Evolutionary conservation across 37 sponge, comb jelly and placozoan genomes (phyloP).

Genomic region (Ianthella basta): DNA sequence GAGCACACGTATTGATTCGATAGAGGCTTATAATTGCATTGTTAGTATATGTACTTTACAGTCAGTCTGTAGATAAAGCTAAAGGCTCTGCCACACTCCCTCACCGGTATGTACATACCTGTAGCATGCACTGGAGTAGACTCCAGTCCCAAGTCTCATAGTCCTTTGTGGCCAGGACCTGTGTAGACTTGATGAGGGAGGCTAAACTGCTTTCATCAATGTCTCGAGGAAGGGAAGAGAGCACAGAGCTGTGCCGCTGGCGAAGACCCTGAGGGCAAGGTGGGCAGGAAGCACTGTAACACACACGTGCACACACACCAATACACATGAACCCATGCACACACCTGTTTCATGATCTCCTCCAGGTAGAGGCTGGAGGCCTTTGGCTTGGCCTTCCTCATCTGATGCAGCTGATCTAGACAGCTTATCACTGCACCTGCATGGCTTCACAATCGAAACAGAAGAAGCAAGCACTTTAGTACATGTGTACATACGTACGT

Average conservation of each 20-base stretch:
- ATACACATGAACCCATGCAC: neutral
- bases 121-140: conserved; percentile 48
- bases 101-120: neutral
- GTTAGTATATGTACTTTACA: too few relatives aligned
- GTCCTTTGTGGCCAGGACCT: conserved; percentile 53
- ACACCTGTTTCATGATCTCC: conserved; percentile 65
- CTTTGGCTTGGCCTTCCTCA: conserved; percentile 66
- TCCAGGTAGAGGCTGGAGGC: conserved; percentile 71
- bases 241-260: neutral
- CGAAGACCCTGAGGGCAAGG: neutral
- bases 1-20: too few relatives aligned
- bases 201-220: conserved; percentile 54
- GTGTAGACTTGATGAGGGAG: conserved; percentile 48
- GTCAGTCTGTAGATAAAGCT: too few relatives aligned
- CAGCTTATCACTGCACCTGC: conserved; percentile 76
- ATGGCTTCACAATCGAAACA: conserved; percentile 44
- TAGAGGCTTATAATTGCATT: too few relatives aligned
- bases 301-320: neutral
- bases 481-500: too few relatives aligned
- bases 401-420: conserved; percentile 76
- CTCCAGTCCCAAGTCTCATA: conserved; percentile 68
- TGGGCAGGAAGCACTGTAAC: neutral
- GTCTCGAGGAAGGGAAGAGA: conserved; percentile 31
- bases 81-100: too few relatives aligned
- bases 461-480: too few relatives aligned